A percentile compares a stretch with the other conserved stretches of the same genome.
These are phyloP conservation scores for Etia nguti DNA, from an alignment of 2,113 vertebrate genomes.

Conservation along the genomic window DNA sequence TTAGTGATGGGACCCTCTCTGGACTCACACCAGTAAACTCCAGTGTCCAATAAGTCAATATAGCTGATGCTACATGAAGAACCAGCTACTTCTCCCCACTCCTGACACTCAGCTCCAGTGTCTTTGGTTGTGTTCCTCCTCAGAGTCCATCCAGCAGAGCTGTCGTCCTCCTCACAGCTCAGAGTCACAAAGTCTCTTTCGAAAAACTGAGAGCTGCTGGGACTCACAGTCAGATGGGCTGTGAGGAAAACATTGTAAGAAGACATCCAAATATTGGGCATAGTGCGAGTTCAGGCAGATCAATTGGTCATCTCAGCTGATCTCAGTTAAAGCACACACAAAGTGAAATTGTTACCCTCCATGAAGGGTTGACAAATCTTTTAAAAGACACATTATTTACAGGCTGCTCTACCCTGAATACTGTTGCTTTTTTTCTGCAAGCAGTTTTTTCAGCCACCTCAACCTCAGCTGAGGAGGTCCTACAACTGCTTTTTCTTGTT, in stretches of 20 bases:
- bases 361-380: not conserved
- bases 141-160: too few species aligned
- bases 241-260: accelerated
- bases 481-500: not conserved
- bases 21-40: not conserved
- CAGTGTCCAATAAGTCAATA: accelerated
- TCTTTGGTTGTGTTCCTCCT: too few species aligned
- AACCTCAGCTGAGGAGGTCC: accelerated
- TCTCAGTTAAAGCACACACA: not conserved
- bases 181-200: too few species aligned
- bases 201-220: too few species aligned
- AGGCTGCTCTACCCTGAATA: not conserved
- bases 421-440: accelerated
- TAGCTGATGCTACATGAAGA: not conserved
- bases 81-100: too few species aligned
- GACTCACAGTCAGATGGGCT: too few species aligned
- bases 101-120: too few species aligned
- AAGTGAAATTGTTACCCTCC: not conserved
- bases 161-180: too few species aligned
- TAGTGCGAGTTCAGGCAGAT: too few species aligned
- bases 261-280: not conserved
- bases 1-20: not conserved
- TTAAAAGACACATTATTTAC: not conserved
- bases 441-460: not conserved
- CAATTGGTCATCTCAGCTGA: not conserved